Base-by-base conservation (phyloP, 2,888 invertebrate genomes). In the Mylabris sibirica region DNA sequence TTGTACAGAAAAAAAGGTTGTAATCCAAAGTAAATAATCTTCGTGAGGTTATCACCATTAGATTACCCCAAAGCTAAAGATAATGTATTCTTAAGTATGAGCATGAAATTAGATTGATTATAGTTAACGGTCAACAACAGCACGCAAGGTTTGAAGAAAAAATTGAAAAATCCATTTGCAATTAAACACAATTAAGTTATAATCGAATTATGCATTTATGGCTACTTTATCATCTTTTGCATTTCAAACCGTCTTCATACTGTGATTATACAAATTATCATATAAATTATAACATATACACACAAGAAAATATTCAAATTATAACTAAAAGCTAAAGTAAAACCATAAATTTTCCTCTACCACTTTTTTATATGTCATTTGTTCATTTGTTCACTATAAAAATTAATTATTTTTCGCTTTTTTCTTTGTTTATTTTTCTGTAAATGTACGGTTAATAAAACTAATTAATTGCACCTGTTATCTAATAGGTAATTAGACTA, bases 231-330 rank as follows among this genome's bases (percentile, higher is more conserved):
- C 17, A 12, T 17, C 5, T 44, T 17, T 44, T 44, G n/a, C 8
- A 44, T 17, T 44, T 44, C 0, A 41, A 14, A 5, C 12, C 12
- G 5, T 14, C 38, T 1, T 5, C 12, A 38, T 2, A 38, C 12
- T 38, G 12, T 17, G 49, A 8, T 49, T 22, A 49, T 20, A 49
- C 8, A 49, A 49, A 49, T 49, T 49, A 49, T 20, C 49, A 49
- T 49, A 49, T 20, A 49, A 49, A 49, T 49, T 49, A 49, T 20
- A 49, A 49, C 20, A n/a, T n/a, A n/a, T n/a, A n/a, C n/a, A n/a
- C n/a, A 49, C 20, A 49, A 49, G 49, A 49, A 49, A 49, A 20
- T 44, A 44, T 49, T 49, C 20, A 3, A 49, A 49, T 49, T 49
- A 49, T 11, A 49, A 49, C 20, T 49, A 49, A 49, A 49, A 9